Base-by-base conservation (phyloP, 2,888 invertebrate genomes). In the Sipha maydis region DNA sequence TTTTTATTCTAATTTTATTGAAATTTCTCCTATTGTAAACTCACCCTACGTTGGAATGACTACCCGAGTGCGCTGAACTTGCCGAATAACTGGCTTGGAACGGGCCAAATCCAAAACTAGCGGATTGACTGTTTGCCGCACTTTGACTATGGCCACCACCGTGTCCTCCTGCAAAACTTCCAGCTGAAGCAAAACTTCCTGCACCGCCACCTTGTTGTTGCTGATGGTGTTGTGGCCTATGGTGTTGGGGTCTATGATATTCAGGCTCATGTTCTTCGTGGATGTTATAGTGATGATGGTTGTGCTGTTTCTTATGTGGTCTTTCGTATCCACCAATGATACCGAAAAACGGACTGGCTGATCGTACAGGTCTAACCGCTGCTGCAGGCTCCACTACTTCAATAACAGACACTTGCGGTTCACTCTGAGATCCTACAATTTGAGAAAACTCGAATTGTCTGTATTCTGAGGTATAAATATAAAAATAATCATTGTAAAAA, bases 1-100 rank as follows among this genome's bases (percentile, higher is more conserved):
- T 34, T 34, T 34, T 34, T 3, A 34, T 34, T 34, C 4, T 34
- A 90, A 95, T 95, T 91, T 95, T 94, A 90, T 94, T 61, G 31
- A 41, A 41, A 9, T 41, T 48, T 48, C 11, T 48, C 11, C 48
- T 34, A 41, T 38, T 82, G 3, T 34, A 31, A 14, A 78, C 84
- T 77, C 34, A 83, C 89, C 38, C 71, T 67, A 41, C 21, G 21
- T 21, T 54, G 17, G 79, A 71, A 31, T 80, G 85, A 19, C 89
- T 89, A 9, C 84, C 89, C 25, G 89, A 83, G 4, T 89, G 84
- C 8, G 89, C 89, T 21, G 84, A 61, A 61, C 89, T 89, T 31
- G 85, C 76, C 14, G 89, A 89, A 31, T 79, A 89, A 85, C 89
- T 89, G 41, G 89, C 89, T 79, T 89, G 89, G 80, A 89, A 85